Base-by-base conservation (phyloP, 2,888 invertebrate genomes). In the Strigamia maritima region DNA sequence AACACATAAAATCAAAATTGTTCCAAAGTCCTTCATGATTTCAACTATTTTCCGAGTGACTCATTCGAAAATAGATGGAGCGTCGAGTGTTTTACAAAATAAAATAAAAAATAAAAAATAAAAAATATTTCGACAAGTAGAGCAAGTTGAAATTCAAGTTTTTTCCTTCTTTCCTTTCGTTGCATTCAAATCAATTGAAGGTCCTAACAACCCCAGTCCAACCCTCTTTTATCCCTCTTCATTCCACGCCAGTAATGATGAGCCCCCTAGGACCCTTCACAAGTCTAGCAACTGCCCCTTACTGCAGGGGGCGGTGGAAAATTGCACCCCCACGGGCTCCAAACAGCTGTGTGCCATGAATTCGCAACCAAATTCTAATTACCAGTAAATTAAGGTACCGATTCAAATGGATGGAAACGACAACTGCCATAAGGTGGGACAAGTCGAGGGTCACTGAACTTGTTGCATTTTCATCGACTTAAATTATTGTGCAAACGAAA, bases 291-390 rank as follows among this genome's bases (percentile, higher is more conserved):
- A 26, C 70, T 70, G 70, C 70, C 70, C 28, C 70, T 70, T 70
- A 2, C 70, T 26, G 14, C 26, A 24, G 60, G 70, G 70, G 14
- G 26, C 70, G 28, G 26, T 12, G 24, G 70, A 70, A 70, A 70
- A 70, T 70, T 70, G 70, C 70, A 26, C 70, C 70, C 70, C 70
- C 70, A 16, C 26, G 26, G 70, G 26, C 28, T 70, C 26, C 24
- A 26, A 26, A 26, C 70, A 70, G 70, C 70, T 70, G 70, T 70
- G 26, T 28, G 28, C 70, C 70, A 26, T 70, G 70, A 70, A 70
- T 70, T 70, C 26, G 70, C 70, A 28, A 70, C 70, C 70, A 70
- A 70, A 70, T 70, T 70, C 70, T 28, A 70, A 70, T 70, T 70
- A 70, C 70, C 70, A 70, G 26, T 70, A 70, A 70, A 70, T 70